Conservation (phyloP, 2,113 vertebrate genomes). For the Halcyon senegalensis region DNA sequence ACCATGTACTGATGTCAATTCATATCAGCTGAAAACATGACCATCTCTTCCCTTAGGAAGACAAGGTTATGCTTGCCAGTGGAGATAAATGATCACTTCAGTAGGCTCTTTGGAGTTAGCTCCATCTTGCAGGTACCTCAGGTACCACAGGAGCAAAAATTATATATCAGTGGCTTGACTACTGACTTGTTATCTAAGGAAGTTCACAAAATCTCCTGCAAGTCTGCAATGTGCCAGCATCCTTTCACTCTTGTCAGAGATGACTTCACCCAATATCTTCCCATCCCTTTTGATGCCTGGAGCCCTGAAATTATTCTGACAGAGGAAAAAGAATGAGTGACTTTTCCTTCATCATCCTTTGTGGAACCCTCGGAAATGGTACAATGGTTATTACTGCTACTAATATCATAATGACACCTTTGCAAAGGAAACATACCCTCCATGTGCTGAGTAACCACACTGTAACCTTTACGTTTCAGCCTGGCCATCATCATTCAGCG, state of each 20-base stretch:
- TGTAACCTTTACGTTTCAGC: neutral
- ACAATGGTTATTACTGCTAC: neutral
- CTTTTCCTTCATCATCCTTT: neutral
- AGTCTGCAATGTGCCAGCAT: neutral
- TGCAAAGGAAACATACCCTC: neutral
- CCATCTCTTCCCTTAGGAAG: neutral
- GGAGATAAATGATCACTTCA: neutral
- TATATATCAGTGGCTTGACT: neutral
- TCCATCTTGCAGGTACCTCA: neutral
- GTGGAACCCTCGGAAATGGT: neutral
- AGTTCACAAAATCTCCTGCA: neutral
- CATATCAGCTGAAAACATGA: neutral
- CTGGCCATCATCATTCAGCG: neutral
- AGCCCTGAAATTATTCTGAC: neutral
- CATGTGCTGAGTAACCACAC: fast-evolving
- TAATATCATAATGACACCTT: neutral
- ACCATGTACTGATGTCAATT: neutral
- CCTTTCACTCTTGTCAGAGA: neutral
- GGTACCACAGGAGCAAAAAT: neutral
- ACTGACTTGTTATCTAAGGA: neutral
- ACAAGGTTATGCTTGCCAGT: neutral
- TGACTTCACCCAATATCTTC: neutral
- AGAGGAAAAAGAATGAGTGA: neutral
- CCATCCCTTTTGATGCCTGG: neutral
- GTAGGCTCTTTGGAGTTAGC: neutral